Conservation (phyloP, 2,113 vertebrate genomes). For the Suncus etruscus region DNA sequence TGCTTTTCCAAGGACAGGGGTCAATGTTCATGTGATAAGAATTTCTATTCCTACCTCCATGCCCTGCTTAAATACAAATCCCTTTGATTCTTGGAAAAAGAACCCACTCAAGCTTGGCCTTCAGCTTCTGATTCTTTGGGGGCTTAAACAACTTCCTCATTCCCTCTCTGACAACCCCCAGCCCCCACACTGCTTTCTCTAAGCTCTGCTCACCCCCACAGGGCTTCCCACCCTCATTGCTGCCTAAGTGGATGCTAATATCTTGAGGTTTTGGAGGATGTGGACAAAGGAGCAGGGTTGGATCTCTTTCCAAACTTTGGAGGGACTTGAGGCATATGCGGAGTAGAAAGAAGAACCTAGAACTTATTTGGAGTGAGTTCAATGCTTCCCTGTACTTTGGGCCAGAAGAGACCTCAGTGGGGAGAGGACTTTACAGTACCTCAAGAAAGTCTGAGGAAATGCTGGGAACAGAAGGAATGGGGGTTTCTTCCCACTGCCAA, state of each 20-base stretch:
- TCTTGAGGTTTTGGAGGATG: background rate
- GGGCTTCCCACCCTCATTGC: background rate
- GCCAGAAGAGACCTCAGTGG: background rate
- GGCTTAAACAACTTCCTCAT: background rate
- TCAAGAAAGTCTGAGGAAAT: background rate
- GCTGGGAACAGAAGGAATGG: background rate
- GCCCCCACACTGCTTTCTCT: background rate
- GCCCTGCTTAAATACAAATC: background rate
- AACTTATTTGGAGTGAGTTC: background rate
- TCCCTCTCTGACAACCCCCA: no score
- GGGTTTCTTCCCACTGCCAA: fast-evolving
- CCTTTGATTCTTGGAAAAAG: background rate
- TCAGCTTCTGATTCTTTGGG: background rate
- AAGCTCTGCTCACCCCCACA: background rate
- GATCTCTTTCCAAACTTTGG: background rate
- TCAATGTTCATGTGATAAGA: background rate
- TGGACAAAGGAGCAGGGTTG: background rate
- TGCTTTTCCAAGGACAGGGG: background rate
- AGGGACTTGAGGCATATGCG: background rate
- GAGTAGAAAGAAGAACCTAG: background rate
- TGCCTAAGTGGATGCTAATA: background rate
- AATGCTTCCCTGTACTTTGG: background rate
- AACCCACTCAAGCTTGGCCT: background rate
- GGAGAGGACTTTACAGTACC: background rate
- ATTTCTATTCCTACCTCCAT: background rate